Conservation (phyloP, 1,140 invertebrate genomes). For the Capitella teleta region DNA sequence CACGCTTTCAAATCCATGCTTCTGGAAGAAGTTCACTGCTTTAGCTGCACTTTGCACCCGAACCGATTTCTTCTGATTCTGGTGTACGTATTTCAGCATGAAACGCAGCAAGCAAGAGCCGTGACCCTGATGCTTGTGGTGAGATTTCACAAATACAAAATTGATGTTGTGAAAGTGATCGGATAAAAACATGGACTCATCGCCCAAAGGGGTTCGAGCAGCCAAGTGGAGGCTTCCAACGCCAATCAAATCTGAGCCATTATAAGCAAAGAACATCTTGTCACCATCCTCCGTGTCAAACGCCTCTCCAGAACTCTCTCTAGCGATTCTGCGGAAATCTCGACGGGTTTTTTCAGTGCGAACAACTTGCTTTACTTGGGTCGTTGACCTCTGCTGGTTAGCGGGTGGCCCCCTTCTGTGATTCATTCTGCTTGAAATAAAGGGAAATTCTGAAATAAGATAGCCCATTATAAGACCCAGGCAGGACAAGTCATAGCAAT, state of each 20-base stretch:
- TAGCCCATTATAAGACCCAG: no score
- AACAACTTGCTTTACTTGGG: constrained; percentile 11
- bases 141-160: constrained; percentile 22
- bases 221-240: constrained; percentile 13
- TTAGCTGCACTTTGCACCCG: constrained; percentile 19
- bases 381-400: constrained; percentile 7
- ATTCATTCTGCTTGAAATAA: no score
- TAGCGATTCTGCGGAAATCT: constrained; percentile 19
- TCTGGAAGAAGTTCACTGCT: constrained; percentile 21
- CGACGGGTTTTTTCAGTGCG: constrained; percentile 10
- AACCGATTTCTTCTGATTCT: constrained; percentile 11
- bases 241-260: constrained; percentile 10
- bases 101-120: background rate
- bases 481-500: no score
- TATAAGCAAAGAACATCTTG: constrained; percentile 17
- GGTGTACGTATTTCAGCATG: constrained; percentile 12
- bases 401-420: background rate
- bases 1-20: constrained; percentile 15
- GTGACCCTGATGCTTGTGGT: constrained; percentile 15
- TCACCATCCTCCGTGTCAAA: constrained; percentile 22
- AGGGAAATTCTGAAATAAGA: background rate
- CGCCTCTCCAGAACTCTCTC: constrained; percentile 18
- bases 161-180: no score
- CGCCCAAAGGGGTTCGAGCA: constrained; percentile 15
- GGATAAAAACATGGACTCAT: constrained; percentile 18